phyloP scores from a whole-genome alignment of 1,140 invertebrate genomes.

The Lysiphlebus fabarum region DNA sequence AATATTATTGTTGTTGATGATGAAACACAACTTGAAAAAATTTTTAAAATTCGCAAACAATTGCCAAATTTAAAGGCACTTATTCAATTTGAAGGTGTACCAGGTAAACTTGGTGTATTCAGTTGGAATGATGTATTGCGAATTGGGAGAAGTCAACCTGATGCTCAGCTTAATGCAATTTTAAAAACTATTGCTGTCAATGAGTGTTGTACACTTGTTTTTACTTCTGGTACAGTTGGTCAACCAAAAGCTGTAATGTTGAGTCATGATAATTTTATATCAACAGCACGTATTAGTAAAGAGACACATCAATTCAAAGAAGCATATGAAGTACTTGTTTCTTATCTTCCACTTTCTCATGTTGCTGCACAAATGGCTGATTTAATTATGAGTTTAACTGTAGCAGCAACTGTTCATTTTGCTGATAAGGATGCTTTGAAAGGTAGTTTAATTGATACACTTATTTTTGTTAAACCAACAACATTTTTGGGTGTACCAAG shows the following conservation, averaged over 20 bases:
- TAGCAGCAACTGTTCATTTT: constrained; percentile 71
- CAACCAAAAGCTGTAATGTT: constrained; percentile 91
- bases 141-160: no score
- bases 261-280: constrained; percentile 81
- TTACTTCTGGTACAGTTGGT: constrained; percentile 83
- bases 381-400: constrained; percentile 64
- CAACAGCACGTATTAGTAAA: constrained; percentile 56
- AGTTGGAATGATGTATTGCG: no score
- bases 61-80: no score
- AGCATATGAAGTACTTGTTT: constrained; percentile 64
- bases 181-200: no score
- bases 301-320: constrained; percentile 45
- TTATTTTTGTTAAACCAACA: constrained; percentile 75
- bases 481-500: constrained; percentile 82
- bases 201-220: no score
- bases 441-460: constrained; percentile 72
- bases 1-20: no score
- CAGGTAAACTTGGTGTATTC: no score
- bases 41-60: no score
- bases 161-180: no score
- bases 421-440: constrained; percentile 83
- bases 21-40: no score
- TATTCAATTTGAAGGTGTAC: no score
- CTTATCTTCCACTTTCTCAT: constrained; percentile 85
- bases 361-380: constrained; percentile 87